A percentile compares a stretch with the other conserved stretches of the same genome.
These are phyloP conservation scores for Elachura formosa DNA, from an alignment of 2,113 vertebrate genomes.

Conservation along the genomic window DNA sequence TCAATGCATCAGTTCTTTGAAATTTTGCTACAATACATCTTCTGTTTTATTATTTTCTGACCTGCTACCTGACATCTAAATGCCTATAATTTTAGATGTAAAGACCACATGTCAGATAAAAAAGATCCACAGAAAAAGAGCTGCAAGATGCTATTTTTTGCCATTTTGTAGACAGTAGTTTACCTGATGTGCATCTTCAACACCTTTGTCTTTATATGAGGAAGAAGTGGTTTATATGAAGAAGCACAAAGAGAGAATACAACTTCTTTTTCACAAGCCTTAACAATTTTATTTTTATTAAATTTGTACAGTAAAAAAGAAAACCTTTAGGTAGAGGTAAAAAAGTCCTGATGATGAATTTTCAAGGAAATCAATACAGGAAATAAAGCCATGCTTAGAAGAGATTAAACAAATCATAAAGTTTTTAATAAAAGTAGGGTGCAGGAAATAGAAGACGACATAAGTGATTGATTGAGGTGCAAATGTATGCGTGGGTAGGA, in stretches of 20 bases:
- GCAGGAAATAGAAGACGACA: not conserved
- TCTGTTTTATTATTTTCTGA: not conserved
- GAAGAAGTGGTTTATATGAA: not conserved
- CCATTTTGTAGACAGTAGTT: slow-evolving; percentile 21
- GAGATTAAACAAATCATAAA: not conserved
- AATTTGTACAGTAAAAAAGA: not conserved
- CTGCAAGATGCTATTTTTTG: slow-evolving; percentile 39
- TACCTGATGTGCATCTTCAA: not conserved
- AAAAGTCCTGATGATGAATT: not conserved
- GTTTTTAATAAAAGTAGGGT: not conserved
- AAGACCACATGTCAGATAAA: slow-evolving; percentile 2
- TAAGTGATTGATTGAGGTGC: not conserved
- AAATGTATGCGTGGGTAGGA: not conserved
- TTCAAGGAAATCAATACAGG: not conserved
- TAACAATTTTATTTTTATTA: slow-evolving; percentile 19
- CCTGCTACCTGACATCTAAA: slow-evolving; percentile 55
- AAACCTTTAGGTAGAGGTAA: not conserved
- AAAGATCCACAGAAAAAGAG: not conserved
- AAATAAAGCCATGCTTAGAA: not conserved
- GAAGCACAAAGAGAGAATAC: not conserved
- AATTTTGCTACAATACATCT: slow-evolving; percentile 48
- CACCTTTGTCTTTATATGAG: not conserved
- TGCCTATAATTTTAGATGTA: slow-evolving; percentile 59
- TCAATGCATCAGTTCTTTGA: not conserved
- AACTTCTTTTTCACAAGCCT: slow-evolving; percentile 7